Conservation (phyloP, 2,797 vertebrate genomes). For the Brachyalestes nurse region DNA sequence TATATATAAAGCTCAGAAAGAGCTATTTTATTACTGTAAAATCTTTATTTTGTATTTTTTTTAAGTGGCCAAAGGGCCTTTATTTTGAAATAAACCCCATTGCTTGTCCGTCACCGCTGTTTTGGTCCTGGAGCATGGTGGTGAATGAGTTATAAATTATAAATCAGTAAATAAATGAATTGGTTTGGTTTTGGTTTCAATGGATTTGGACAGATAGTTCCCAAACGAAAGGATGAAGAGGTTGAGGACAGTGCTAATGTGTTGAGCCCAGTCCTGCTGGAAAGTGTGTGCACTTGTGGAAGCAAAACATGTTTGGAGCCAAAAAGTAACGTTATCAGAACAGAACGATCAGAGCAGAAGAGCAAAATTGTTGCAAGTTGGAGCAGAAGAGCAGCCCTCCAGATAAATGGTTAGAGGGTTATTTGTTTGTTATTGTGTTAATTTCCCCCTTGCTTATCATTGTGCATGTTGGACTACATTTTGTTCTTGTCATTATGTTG, state of each 20-base stretch:
- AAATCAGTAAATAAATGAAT: constrained; percentile 5
- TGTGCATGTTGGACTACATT: too few relatives aligned
- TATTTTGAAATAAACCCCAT: constrained; percentile 8
- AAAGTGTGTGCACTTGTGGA: neutral
- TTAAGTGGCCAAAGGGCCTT: constrained; percentile 14
- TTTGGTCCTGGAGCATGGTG: too few relatives aligned
- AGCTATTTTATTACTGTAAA: too few relatives aligned
- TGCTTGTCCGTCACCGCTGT: too few relatives aligned
- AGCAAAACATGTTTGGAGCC: neutral
- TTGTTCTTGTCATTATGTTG: too few relatives aligned
- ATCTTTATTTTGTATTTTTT: too few relatives aligned
- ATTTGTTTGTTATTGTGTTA: too few relatives aligned
- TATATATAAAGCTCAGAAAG: too few relatives aligned
- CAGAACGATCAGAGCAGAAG: neutral
- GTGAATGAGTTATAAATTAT: too few relatives aligned
- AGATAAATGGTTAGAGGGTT: constrained; percentile 23
- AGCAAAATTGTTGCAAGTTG: constrained; percentile 69
- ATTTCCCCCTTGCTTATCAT: too few relatives aligned
- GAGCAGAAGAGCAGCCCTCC: constrained; percentile 72
- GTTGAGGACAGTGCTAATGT: constrained; percentile 58
- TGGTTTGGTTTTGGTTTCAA: constrained; percentile 90
- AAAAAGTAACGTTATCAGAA: neutral
- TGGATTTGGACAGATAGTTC: constrained; percentile 78
- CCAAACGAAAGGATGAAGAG: neutral
- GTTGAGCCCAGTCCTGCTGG: constrained; percentile 58